Evolutionary conservation across 2,888 invertebrate species (phyloP), one percentile per base, ranked within the genome.

Genomic region (Xestoiulus laeticollis): DNA sequence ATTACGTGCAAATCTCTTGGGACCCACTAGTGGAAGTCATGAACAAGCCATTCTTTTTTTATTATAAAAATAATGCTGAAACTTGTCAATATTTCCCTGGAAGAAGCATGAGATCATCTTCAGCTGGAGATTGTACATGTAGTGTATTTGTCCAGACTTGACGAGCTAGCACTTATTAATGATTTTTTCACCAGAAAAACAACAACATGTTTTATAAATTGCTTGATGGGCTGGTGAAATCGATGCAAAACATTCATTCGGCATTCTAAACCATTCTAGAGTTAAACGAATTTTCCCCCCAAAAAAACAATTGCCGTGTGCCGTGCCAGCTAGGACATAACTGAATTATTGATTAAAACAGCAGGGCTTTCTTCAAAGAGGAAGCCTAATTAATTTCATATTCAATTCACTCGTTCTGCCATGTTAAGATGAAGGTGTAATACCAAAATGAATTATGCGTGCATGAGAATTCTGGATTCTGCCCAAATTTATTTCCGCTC

Each of bases 61-160:
- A 68, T 68, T 68, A 22, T 26, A 68, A 68, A 68, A 68, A 26
- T 1, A 68, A 68, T 68, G 68, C 6, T 22, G 26, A 68, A 68
- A 5, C 68, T 68, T 68, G 68, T 68, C 68, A 68, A 68, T 68
- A 68, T 68, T 68, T 68, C 26, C 68, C 68, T 68, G 68, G 68
- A 68, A 68, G 4, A 68, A 26, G 68, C n/a, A 68, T 22, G 26
- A 68, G 68, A 68, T 68, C 26, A 26, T 68, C 68, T 68, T 26
- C 8, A 26, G 26, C 26, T n/a, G 1, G 26, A 22, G 68, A 22
- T 8, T 10, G n/a, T 68, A 26, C 26, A 26, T 68, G 68, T 22
- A 22, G 8, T 10, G n/a, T 68, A 26, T 68, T 68, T 68, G 68
- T 22, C 68, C 26, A 26, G 68, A 10, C 68, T 38, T 38, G n/a